These are phyloP conservation scores for Diarsia rubi DNA, from an alignment of 2,888 invertebrate genomes.

Conservation along the genomic window DNA sequence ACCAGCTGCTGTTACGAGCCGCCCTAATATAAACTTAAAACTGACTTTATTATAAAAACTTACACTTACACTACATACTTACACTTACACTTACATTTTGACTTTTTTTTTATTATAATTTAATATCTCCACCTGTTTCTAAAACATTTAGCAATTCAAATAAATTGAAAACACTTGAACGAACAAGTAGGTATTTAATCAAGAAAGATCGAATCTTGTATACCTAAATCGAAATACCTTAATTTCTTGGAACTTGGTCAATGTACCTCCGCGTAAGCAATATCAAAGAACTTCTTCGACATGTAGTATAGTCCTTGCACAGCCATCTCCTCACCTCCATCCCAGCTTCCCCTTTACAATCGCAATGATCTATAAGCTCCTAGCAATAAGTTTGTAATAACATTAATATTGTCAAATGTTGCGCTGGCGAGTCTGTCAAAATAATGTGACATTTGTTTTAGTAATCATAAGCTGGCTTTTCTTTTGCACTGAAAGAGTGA, in stretches of 20 bases:
- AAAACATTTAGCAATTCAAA: background rate
- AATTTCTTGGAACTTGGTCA: conserved; percentile 14
- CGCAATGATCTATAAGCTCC: rapidly evolving
- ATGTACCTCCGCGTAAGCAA: conserved; percentile 16
- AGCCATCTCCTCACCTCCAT: background rate
- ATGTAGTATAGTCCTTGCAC: conserved; percentile 1
- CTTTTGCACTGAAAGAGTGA: background rate
- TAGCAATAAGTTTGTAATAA: background rate
- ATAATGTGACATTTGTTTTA: background rate
- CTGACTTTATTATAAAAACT: background rate
- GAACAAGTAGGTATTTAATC: conserved; percentile 10
- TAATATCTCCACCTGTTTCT: background rate
- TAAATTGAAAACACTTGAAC: conserved; percentile 5
- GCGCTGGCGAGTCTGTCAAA: background rate
- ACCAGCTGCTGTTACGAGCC: background rate
- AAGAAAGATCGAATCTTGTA: background rate
- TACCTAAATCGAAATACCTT: conserved; percentile 1
- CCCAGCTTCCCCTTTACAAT: background rate
- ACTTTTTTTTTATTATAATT: background rate
- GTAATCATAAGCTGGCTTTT: background rate
- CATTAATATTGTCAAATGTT: no score
- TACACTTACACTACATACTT: no score
- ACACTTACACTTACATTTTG: no score
- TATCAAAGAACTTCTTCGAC: conserved; percentile 41
- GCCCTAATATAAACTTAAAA: background rate